These are phyloP conservation scores for Heteronetta atricapilla DNA, from an alignment of 2,113 vertebrate species.

Conservation along the genomic window DNA sequence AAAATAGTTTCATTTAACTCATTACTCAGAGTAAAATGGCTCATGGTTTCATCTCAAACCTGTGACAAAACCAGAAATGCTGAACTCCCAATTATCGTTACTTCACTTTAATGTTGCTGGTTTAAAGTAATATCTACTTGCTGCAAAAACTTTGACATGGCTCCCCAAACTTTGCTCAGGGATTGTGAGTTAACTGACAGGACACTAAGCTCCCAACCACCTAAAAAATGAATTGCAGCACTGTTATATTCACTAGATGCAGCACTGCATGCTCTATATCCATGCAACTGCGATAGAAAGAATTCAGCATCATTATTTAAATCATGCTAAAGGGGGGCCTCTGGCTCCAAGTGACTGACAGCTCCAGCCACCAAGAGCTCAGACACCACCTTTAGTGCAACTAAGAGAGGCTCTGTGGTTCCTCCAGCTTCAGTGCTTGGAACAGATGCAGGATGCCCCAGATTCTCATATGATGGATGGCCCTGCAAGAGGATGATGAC, in stretches of 20 bases:
- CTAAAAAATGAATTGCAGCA: background rate
- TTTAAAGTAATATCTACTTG: background rate
- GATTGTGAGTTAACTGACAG: background rate
- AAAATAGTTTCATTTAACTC: background rate
- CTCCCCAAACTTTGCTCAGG: background rate
- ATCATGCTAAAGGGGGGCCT: background rate
- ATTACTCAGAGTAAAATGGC: background rate
- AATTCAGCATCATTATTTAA: background rate
- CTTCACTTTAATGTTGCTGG: background rate
- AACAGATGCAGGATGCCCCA: background rate
- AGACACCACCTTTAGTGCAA: background rate
- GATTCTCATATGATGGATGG: background rate
- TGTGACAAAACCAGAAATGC: background rate
- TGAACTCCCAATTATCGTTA: background rate
- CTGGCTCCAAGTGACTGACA: background rate
- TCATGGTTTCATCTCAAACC: background rate
- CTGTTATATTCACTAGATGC: background rate
- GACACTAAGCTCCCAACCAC: background rate
- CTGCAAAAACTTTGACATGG: background rate
- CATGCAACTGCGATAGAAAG: background rate
- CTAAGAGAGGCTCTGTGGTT: background rate
- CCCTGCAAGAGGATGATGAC: background rate
- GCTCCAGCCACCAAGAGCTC: background rate
- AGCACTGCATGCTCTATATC: background rate
- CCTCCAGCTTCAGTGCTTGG: background rate